Evolutionary conservation across 2,797 vertebrate species (phyloP).

Genomic region (Sebastes trivittatus): DNA sequence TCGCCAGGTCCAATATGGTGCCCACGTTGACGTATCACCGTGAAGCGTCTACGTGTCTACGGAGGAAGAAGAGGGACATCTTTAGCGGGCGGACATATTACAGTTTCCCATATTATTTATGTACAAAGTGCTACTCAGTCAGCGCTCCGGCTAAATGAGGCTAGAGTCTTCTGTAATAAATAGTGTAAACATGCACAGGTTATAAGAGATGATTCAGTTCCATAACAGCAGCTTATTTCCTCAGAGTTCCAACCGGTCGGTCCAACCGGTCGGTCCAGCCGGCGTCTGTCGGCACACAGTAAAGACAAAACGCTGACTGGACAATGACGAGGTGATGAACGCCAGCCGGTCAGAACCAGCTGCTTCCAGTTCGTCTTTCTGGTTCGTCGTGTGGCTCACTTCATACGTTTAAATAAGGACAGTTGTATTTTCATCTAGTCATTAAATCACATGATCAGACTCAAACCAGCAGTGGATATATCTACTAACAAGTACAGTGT

Average conservation of each 20-base stretch:
- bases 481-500: no score
- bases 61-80: background rate
- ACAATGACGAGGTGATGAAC: no score
- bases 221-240: conserved; percentile 17
- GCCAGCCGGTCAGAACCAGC: no score
- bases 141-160: conserved; percentile 39
- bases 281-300: no score
- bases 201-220: conserved; percentile 21
- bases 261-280: no score
- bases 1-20: no score
- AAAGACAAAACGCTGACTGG: no score
- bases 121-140: conserved; percentile 54
- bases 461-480: background rate
- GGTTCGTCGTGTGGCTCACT: no score
- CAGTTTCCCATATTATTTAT: conserved; percentile 20
- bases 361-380: no score
- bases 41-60: background rate
- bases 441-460: background rate
- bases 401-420: background rate
- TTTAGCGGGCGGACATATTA: background rate
- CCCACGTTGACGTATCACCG: no score
- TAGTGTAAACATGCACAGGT: conserved; percentile 73
- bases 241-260: background rate
- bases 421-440: no score
- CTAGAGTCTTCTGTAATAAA: conserved; percentile 47